Percentiles rank a stretch among this genome's conserved stretches.
Evolutionary conservation across 2,113 vertebrate genomes (phyloP).

Genomic region (Dicerorhinus sumatrensis): DNA sequence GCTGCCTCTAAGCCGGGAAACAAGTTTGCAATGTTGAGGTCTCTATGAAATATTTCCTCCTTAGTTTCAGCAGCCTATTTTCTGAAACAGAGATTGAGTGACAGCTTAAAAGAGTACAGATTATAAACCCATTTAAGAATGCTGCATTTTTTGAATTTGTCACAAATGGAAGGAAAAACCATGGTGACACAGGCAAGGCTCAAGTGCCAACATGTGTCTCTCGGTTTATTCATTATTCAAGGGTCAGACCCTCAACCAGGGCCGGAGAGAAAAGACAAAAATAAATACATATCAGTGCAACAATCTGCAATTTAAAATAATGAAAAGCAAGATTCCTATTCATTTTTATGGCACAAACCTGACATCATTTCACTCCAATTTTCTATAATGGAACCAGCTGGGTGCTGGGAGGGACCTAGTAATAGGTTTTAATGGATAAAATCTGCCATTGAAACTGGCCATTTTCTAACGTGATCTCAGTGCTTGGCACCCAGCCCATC

Average conservation of each 20-base stretch:
- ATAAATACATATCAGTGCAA: constrained; percentile 64
- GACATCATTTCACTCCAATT: constrained; percentile 72
- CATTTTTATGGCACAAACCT: constrained; percentile 63
- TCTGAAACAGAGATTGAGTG: constrained; percentile 52
- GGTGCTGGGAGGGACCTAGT: constrained; percentile 69
- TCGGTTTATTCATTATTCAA: constrained; percentile 68
- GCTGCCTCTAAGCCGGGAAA: background rate
- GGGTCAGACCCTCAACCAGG: constrained; percentile 67
- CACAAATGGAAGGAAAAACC: constrained; percentile 44
- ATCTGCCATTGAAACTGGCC: constrained; percentile 75
- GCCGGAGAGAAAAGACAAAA: constrained; percentile 70
- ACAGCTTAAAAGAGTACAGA: constrained; percentile 59
- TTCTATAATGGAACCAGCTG: constrained; percentile 75
- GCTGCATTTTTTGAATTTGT: background rate
- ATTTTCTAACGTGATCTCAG: constrained; percentile 75
- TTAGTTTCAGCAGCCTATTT: constrained; percentile 46
- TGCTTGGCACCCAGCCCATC: constrained; percentile 69
- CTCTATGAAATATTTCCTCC: constrained; percentile 49
- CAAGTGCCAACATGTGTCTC: constrained; percentile 66
- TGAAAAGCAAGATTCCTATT: constrained; percentile 66
- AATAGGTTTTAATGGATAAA: constrained; percentile 82
- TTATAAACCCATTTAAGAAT: constrained; percentile 58
- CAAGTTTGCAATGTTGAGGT: background rate
- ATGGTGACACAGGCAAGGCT: constrained; percentile 68
- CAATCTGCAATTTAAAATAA: constrained; percentile 64